These are phyloP conservation scores for Baccha elongata DNA, from an alignment of 2,888 invertebrate genomes.

Conservation along the genomic window DNA sequence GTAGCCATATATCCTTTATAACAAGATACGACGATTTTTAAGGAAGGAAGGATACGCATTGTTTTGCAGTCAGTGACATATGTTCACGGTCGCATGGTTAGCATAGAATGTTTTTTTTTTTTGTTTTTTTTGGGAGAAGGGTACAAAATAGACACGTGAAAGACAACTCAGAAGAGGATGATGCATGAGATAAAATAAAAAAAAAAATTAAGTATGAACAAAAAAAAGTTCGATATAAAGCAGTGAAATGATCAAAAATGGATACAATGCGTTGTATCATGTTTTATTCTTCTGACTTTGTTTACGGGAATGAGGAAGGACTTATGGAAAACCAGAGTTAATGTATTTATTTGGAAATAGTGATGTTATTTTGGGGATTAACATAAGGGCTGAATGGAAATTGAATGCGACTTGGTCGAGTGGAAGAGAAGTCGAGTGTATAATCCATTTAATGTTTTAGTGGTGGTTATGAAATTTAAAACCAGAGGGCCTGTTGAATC, in stretches of 20 bases:
- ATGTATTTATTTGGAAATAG: slow-evolving; percentile 61
- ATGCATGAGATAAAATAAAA: slow-evolving; percentile 36
- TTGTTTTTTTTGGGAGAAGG: background rate
- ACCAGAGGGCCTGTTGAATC: background rate
- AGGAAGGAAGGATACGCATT: slow-evolving; percentile 62
- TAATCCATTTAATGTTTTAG: slow-evolving; percentile 28
- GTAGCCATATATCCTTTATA: slow-evolving; percentile 37
- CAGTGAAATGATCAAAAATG: slow-evolving; percentile 53
- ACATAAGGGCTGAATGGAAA: slow-evolving; percentile 44
- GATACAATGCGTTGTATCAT: slow-evolving; percentile 24
- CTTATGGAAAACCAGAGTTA: slow-evolving; percentile 51
- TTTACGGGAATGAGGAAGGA: background rate
- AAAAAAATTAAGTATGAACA: too few species aligned
- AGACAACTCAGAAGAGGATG: slow-evolving; percentile 54
- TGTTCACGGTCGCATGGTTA: slow-evolving; percentile 71
- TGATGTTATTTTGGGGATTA: slow-evolving; percentile 56
- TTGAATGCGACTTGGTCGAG: slow-evolving; percentile 53
- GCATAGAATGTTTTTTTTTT: slow-evolving; percentile 17
- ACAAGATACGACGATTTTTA: slow-evolving; percentile 21
- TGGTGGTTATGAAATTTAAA: slow-evolving; percentile 12
- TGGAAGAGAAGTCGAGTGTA: slow-evolving; percentile 52
- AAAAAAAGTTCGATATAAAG: slow-evolving; percentile 20
- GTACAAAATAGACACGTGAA: slow-evolving; percentile 46
- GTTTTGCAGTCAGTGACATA: slow-evolving; percentile 69
- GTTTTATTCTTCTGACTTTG: slow-evolving; percentile 8